phyloP scores from a whole-genome alignment of 2,797 vertebrate genomes.

The Naso thynnoides region DNA sequence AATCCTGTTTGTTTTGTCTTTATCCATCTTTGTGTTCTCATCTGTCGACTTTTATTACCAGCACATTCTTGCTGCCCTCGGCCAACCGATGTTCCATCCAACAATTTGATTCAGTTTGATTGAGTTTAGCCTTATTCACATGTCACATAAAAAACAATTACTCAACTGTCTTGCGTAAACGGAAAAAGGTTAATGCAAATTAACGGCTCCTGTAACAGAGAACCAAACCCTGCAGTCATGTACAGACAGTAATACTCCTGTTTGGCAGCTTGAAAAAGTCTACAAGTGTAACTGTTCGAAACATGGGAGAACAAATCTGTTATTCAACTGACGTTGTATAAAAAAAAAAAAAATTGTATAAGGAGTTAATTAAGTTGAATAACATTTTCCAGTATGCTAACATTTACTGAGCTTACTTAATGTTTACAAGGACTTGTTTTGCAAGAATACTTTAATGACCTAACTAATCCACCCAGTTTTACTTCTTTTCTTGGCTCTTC shows the following conservation, averaged over 20 bases:
- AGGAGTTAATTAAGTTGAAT: constrained; percentile 21
- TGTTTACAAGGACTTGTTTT: not conserved
- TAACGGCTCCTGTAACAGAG: constrained; percentile 23
- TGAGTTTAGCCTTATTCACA: constrained; percentile 23
- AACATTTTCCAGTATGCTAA: not conserved
- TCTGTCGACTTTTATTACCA: constrained; percentile 14
- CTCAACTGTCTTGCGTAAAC: constrained; percentile 41
- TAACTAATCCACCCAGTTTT: not conserved
- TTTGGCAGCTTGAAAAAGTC: not conserved
- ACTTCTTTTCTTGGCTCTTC: not conserved
- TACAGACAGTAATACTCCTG: not conserved
- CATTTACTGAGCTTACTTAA: not conserved
- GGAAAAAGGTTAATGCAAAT: constrained; percentile 63
- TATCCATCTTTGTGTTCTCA: constrained; percentile 12
- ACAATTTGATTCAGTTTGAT: constrained; percentile 48
- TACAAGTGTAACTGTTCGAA: not conserved
- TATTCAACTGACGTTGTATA: constrained; percentile 11
- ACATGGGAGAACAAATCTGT: not conserved
- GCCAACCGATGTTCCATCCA: constrained; percentile 9
- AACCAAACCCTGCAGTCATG: constrained; percentile 26
- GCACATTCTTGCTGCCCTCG: not conserved
- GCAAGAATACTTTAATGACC: not conserved
- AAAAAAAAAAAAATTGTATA: constrained; percentile 24
- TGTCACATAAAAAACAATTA: constrained; percentile 46
- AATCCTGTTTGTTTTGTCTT: constrained; percentile 26